Evolutionary conservation across 2,888 invertebrate genomes (phyloP), one percentile per base, ranked within the genome.

Genomic region (Dysmachus trigonus): DNA sequence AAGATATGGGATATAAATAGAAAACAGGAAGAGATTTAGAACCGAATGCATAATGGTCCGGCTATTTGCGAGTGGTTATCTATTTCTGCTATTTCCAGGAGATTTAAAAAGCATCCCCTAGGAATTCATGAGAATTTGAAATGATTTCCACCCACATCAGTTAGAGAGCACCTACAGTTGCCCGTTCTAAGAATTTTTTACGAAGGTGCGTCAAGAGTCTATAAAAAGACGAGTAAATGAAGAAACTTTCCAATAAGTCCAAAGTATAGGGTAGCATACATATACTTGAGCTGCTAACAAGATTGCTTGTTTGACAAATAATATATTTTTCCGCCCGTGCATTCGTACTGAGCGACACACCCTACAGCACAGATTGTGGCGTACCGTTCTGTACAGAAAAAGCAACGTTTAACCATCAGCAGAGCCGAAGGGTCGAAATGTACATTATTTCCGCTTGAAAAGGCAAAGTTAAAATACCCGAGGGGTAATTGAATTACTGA

Each of bases 381-480:
- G 27, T 10, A 18, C 27, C 27, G 22, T 27, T 0, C 31, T 33
- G 33, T 3, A n/a, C 73, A 73, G 73, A 73, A 27, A 13, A 62
- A 18, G 62, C 62, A 22, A 62, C 62, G 22, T 62, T 62, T 62
- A 62, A 62, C 62, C 62, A 62, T 6, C 33, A n/a, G 41, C 13
- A n/a, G 53, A n/a, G 53, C 53, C 53, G 53, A 18, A 15, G 22
- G 81, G 33, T 47, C 53, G 81, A 53, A 35, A 27, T 53, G 27
- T 53, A 47, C 53, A 53, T 81, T 81, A 81, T 81, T 81, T 81
- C 81, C 62, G 81, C 81, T 81, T 30, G 81, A 81, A 81, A 81
- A 81, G 81, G 51, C 81, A 81, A 81, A 81, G 81, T 53, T 81
- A 53, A 81, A 81, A 81, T 81, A 53, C 62, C 81, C 81, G 81